Evolutionary conservation across 2,888 invertebrate species (phyloP).

Genomic region (Mellilla xanthometata): DNA sequence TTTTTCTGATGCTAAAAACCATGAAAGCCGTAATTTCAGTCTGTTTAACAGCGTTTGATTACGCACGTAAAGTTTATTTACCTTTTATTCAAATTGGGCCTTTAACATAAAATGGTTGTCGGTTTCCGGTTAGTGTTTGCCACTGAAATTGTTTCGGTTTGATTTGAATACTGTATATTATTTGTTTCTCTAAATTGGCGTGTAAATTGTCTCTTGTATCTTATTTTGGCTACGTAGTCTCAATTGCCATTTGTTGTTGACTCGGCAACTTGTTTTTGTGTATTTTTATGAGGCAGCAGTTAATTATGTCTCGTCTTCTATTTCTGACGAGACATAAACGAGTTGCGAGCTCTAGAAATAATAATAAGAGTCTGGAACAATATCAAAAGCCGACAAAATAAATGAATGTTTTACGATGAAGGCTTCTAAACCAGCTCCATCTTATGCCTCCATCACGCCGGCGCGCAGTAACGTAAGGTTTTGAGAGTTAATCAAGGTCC

Average conservation of each 20-base stretch:
- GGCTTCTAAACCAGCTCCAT: neutral
- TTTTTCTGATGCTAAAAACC: neutral
- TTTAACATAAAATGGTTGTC: conserved; percentile 10
- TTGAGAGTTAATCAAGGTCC: too few species aligned
- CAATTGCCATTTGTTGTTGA: neutral
- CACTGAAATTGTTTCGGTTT: neutral
- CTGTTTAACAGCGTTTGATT: conserved; percentile 4
- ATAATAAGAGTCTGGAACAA: neutral
- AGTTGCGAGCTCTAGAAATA: neutral
- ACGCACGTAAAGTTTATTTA: conserved; percentile 14
- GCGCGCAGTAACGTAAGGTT: too few species aligned
- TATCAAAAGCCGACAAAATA: neutral
- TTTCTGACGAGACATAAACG: conserved; percentile 5
- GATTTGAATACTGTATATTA: neutral
- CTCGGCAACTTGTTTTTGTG: neutral
- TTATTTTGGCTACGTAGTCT: neutral
- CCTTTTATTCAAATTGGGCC: conserved; percentile 17
- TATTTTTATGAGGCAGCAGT: neutral
- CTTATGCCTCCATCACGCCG: neutral
- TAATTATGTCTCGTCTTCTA: neutral
- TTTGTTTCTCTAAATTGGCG: neutral
- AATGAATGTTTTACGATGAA: conserved; percentile 1
- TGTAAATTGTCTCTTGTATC: too few species aligned
- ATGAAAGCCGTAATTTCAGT: neutral
- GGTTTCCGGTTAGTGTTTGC: conserved; percentile 9